Evolutionary conservation across 2,797 vertebrate species (phyloP).

Genomic region (Rhincodon typus): DNA sequence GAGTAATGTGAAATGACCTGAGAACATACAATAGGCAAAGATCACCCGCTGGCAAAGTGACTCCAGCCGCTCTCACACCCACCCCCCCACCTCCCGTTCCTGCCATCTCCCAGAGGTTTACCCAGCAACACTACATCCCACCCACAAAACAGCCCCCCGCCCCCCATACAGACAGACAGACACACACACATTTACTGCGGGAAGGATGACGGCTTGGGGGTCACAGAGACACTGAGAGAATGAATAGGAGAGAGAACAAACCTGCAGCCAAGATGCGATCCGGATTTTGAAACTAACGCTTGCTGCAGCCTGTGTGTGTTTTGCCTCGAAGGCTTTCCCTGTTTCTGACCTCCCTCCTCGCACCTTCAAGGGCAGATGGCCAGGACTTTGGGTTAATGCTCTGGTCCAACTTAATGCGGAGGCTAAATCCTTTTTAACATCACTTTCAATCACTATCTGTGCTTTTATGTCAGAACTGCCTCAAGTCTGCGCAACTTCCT

Average conservation of each 20-base stretch:
- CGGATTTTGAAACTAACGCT: neutral
- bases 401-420: constrained; percentile 60
- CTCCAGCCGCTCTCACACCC: neutral
- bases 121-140: no score
- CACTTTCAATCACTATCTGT: constrained; percentile 82
- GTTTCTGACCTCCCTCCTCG: neutral
- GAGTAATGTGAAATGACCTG: neutral
- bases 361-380: constrained; percentile 72
- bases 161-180: neutral
- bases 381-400: constrained; percentile 68
- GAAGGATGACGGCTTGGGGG: neutral
- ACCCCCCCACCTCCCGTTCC: neutral
- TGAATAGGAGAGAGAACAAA: neutral
- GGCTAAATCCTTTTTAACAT: constrained; percentile 77
- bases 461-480: constrained; percentile 80
- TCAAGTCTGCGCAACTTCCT: constrained; percentile 78
- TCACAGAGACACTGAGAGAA: neutral
- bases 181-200: neutral
- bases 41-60: no score
- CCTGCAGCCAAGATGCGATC: neutral
- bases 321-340: constrained; percentile 34
- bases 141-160: neutral
- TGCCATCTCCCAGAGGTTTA: neutral
- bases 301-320: constrained; percentile 49
- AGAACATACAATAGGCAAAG: neutral